A percentile compares a stretch with the other conserved stretches of the same genome.
Conservation (phyloP, 2,888 invertebrate species). For the Cephonodes hylas region DNA sequence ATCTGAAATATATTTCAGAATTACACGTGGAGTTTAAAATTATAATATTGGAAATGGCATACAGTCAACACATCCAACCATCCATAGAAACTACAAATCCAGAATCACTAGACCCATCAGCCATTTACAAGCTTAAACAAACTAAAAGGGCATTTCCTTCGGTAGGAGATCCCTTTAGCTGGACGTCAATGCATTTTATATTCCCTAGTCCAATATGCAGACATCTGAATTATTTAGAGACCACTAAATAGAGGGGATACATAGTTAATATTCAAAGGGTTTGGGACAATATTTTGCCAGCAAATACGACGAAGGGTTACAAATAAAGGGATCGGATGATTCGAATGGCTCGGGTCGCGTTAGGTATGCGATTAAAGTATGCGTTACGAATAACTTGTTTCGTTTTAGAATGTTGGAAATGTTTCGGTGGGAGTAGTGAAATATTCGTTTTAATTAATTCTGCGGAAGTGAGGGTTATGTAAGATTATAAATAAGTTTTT, state of each 20-base stretch:
- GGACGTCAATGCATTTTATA: constrained; percentile 48
- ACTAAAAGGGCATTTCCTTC: constrained; percentile 8
- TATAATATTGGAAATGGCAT: not conserved
- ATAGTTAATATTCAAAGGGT: constrained; percentile 70
- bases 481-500: too few relatives aligned
- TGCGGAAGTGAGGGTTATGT: too few relatives aligned
- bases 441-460: constrained; percentile 3
- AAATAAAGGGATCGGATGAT: constrained; percentile 60
- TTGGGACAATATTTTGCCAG: constrained; percentile 66
- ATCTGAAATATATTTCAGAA: too few relatives aligned
- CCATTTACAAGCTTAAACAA: not conserved
- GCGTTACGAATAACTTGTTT: constrained; percentile 11
- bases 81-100: constrained; percentile 18
- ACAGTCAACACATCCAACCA: not conserved
- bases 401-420: not conserved
- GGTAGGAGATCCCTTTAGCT: constrained; percentile 30
- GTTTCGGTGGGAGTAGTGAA: not conserved
- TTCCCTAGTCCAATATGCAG: constrained; percentile 64
- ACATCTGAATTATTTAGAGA: constrained; percentile 66
- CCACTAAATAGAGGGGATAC: constrained; percentile 66
- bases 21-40: too few relatives aligned
- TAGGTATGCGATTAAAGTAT: constrained; percentile 35
- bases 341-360: constrained; percentile 40
- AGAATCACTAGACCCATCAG: constrained; percentile 23
- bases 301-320: constrained; percentile 49